phyloP scores from a whole-genome alignment of 2,113 vertebrate genomes.

The Cryptotis parvus region DNA sequence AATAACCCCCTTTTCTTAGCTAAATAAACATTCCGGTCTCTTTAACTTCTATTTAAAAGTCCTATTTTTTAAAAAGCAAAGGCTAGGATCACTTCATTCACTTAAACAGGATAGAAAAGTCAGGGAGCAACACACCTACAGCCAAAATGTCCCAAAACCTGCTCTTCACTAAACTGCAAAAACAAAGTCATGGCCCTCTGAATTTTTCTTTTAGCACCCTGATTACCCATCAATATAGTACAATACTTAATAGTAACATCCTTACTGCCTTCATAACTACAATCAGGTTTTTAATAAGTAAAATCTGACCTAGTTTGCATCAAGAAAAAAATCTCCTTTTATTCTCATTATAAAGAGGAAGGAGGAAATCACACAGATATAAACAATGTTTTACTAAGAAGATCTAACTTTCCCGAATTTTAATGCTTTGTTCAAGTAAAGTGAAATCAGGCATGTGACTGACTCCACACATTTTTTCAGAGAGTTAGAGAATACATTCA shows the following conservation, averaged over 20 bases:
- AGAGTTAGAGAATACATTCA: conserved; percentile 76
- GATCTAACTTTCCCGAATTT: conserved; percentile 50
- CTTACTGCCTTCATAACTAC: not conserved
- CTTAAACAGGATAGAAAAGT: not conserved
- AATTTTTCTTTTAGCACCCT: conserved; percentile 39
- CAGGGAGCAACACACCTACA: conserved; percentile 47
- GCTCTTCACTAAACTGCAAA: conserved; percentile 50
- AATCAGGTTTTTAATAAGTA: conserved; percentile 49
- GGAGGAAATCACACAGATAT: not conserved
- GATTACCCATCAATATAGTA: conserved; percentile 20
- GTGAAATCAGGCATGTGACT: conserved; percentile 78
- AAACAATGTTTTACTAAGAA: conserved; percentile 43
- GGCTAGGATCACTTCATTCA: conserved; percentile 42
- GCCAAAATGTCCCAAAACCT: conserved; percentile 53
- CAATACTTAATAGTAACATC: conserved; percentile 45
- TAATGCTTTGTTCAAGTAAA: conserved; percentile 67
- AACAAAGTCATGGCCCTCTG: conserved; percentile 32
- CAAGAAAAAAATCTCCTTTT: conserved; percentile 47
- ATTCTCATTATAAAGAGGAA: conserved; percentile 34
- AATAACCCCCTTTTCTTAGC: conserved; percentile 44
- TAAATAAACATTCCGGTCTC: not conserved
- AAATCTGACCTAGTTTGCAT: conserved; percentile 47
- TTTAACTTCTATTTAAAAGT: conserved; percentile 25
- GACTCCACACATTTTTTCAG: conserved; percentile 77
- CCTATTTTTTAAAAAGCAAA: conserved; percentile 33